Base-by-base conservation (phyloP, 2,888 invertebrate genomes). In the Drosophila nr. fundita region DNA sequence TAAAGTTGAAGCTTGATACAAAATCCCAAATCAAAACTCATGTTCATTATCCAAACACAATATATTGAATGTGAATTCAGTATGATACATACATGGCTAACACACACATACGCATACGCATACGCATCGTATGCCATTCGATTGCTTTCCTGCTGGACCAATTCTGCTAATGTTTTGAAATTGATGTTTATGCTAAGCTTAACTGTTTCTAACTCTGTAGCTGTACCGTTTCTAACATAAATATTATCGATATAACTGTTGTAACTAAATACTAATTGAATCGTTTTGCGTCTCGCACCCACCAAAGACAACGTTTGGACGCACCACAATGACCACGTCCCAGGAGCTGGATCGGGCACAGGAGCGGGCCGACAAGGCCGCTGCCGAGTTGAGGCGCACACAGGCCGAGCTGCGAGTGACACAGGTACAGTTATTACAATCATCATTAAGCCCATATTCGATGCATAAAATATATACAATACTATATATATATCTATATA, bases 371-470 rank as follows among this genome's bases (percentile, higher is more conserved):
- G 98, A 98, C 92, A 98, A 98, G 93, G 95, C 95, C 8, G 94
- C 97, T 24, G 95, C 97, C 49, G 98, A 98, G 80, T 94, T 98
- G 82, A 95, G 98, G 89, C 95, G 98, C 79, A 97, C 97, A 62
- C 97, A 97, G 91, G 98, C 98, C 11, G 98, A 98, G 92, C 94
- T 98, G 68, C 95, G 98, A 91, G 98, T 98, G 52, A 98, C 98
- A 65, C 97, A 98, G 93, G 96, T 93, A 92, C 54, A 77, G 61
- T 63, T 53, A 63, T 49, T 13, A 29, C 24, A 32, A 40, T 34
- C 76, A 67, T 58, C 71, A 67, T 58, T 38, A 48, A 15, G 30
- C 15, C 54, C 57, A 71, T 42, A 50, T 59, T 36, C 66, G 49
- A 40, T 57, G 55, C 66, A 63, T 67, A 66, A 65, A 24, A 24